Evolutionary conservation across 2,797 vertebrate species (phyloP), one percentile per base, ranked within the genome.

Genomic region (Hoplostethus atlanticus): DNA sequence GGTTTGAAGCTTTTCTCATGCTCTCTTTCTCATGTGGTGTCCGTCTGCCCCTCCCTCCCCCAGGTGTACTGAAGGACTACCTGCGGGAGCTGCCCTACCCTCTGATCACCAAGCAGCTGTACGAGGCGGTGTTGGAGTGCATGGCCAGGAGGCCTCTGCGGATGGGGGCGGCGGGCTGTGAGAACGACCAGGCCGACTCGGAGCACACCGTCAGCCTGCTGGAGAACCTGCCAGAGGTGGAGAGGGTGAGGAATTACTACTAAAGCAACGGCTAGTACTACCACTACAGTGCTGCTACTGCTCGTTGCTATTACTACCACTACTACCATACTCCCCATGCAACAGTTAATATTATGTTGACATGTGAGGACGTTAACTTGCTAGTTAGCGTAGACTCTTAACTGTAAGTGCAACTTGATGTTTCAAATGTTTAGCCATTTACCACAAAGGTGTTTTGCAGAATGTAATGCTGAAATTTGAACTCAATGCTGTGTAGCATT

Each of bases 61-160:
- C 89, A 99, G 98, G 98, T 6, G 97, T 99, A 47, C 89, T 99
- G 67, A 99, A 99, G 92, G 98, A 99, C 94, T 99, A 98, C 82
- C 93, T 99, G 60, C 95, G 98, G 72, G 98, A 99, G 87, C 93
- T 99, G 25, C 98, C 98, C 55, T 97, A 94, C 87, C 97, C 98
- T 25, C 92, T 99, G 68, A 98, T 99, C 93, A 96, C 95, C 52
- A 98, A 96, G 90, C 94, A 96, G 71, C 94, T 99, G 68, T 99
- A 99, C 0, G 97, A 99, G 79, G 95, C 96, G 0, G 97, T 99
- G 36, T 76, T 99, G 89, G 96, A 96, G 54, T 89, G 95, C 68
- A 99, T 99, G 97, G 89, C 91, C 53, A 94, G 90, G 80, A 94
- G 95, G 75, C 97, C 98, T 3, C 93, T 99, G 88, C 94, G 93